Base-by-base conservation (phyloP, 2,888 invertebrate species). In the Hypena proboscidalis region DNA sequence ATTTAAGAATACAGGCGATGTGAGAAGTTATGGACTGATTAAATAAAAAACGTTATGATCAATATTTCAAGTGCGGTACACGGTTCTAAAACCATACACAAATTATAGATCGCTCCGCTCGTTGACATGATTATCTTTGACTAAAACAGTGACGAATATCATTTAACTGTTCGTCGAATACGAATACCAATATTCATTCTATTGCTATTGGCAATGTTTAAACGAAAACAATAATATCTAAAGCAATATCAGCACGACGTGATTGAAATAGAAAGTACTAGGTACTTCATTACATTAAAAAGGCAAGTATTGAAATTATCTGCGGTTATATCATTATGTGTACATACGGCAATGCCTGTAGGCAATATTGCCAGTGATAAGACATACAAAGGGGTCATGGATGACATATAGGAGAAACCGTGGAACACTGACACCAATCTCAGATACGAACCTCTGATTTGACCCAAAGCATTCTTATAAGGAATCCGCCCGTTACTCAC, bases 341-440 rank as follows among this genome's bases (percentile, higher is more conserved):
- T 48, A 34, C 48, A 43, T 48, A 61, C 41, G 54, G 58, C 60
- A 55, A 57, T 36, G 53, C 64, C 66, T 48, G 38, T 42, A 53
- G 63, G 58, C 60, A 58, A 43, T 42, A 58, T 70, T 67, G 55
- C 44, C 39, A 56, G 51, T 71, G 72, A 70, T 70, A 71, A 71
- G 58, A 65, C 64, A 52, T 53, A 65, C 72, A 77, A 77, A 73
- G 69, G 47, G 72, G 74, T 74, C 72, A 66, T 68, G 58, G 76
- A 81, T 82, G 83, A 83, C 84, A 82, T 83, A 83, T 81, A 76
- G 77, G 83, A 83, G 84, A 83, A 84, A 85, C 74, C 82, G 77
- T 80, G 84, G 79, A 76, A 83, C 73, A 85, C 84, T 87, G 84
- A 82, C 88, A 88, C 84, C 82, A 75, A 88, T 88, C 77, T 77